Evolutionary conservation across 2,113 vertebrate genomes (phyloP).

Genomic region (Entosphenus tridentatus): DNA sequence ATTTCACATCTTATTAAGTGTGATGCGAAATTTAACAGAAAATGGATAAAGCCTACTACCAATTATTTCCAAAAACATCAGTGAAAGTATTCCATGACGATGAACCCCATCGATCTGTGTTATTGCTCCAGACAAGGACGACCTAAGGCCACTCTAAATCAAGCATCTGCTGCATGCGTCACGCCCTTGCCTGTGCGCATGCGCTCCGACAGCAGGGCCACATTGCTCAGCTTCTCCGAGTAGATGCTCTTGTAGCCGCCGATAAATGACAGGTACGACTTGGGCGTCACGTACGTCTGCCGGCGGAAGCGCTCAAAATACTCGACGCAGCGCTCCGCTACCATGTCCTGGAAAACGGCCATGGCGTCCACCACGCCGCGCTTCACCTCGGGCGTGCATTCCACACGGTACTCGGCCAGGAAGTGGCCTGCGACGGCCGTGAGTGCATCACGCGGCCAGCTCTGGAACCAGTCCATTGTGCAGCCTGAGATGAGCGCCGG

Average conservation of each 20-base stretch:
- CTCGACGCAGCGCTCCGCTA: conserved; percentile 34
- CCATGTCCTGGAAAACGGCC: conserved; percentile 46
- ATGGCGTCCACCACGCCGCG: conserved; percentile 32
- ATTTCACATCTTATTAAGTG: no score
- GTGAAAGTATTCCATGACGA: no score
- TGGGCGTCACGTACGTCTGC: conserved; percentile 43
- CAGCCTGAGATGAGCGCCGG: conserved; percentile 49
- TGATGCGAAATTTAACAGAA: no score
- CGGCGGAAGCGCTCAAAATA: conserved; percentile 45
- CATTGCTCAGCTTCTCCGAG: conserved; percentile 23
- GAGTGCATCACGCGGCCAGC: conserved; percentile 46
- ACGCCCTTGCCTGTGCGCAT: conserved; percentile 37
- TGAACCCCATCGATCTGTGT: neutral
- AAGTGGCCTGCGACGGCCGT: conserved; percentile 43
- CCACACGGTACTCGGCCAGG: conserved; percentile 28
- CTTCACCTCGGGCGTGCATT: conserved; percentile 36
- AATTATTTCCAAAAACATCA: no score
- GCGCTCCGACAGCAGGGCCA: conserved; percentile 30
- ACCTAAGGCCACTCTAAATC: neutral
- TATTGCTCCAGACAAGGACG: neutral
- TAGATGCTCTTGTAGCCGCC: conserved; percentile 41
- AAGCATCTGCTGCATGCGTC: neutral
- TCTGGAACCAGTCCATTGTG: conserved; percentile 50
- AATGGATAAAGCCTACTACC: no score
- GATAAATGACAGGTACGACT: conserved; percentile 49